Base-by-base conservation (phyloP, 2,797 vertebrate species). In the Loriculus beryllinus region DNA sequence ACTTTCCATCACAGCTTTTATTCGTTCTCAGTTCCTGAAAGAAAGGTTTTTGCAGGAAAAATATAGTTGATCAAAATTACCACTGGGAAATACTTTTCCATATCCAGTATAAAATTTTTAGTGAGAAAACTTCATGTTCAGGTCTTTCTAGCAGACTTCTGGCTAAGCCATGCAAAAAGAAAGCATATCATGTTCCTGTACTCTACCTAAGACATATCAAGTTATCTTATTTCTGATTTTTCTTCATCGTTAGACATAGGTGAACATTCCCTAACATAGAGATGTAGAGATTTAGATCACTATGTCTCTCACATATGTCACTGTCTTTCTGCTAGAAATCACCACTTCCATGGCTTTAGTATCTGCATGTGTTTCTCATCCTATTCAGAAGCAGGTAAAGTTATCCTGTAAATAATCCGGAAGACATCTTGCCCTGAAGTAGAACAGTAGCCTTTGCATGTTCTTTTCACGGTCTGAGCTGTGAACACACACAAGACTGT, bases 221-320 rank as follows among this genome's bases (percentile, higher is more conserved):
- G 10, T 19, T 47, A 39, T 22, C 19, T 62, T 6, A n/a, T 45
- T 72, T 82, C 21, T 69, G 29, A 12, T 59, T 82, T 89, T 74
- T 12, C 2, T 60, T 77, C 43, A 51, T 59, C 0, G 0, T 59
- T 85, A 77, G 18, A 14, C 8, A 21, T 14, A 57, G 7, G 31
- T 31, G 23, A 35, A 23, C 14, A 33, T 15, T 42, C 6, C 8
- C 3, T 65, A 62, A 63, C 6, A 5, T 12, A 70, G 76, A 76
- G 4, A 3, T 33, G 10, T 15, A 56, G 22, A 37, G n/a, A 63
- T 72, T 62, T 65, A 51, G 82, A 62, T 3, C 4, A 33, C 31
- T 56, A 33, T 11, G 18, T 13, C 16, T 81, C 45, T 82, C 65
- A 33, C 40, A 69, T 3, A 13, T 62, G 9, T 45, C 35, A 12